Percentiles rank a stretch among this genome's conserved stretches.
phyloP scores from a whole-genome alignment of 2,113 vertebrate species.

The Burhinus oedicnemus region DNA sequence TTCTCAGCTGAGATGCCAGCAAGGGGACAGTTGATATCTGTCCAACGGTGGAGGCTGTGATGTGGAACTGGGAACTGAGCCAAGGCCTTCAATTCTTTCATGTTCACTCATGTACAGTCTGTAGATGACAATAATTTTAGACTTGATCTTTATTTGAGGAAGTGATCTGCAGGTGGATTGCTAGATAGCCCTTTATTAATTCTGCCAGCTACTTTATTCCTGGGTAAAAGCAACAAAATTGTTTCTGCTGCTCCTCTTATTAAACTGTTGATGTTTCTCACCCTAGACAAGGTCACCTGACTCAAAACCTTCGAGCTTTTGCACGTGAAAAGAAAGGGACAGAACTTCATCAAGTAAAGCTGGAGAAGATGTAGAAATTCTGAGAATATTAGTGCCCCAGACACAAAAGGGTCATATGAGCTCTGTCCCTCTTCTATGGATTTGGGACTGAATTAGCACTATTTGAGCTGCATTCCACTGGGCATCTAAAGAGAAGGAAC shows the following conservation, averaged over 20 bases:
- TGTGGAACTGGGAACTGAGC: not conserved
- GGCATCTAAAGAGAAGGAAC: not conserved
- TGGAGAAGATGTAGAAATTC: not conserved
- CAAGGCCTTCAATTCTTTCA: not conserved
- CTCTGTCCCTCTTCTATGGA: not conserved
- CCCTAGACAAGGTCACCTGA: not conserved
- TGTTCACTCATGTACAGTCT: not conserved
- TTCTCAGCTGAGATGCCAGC: not conserved
- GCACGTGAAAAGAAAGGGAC: not conserved
- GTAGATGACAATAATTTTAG: conserved; percentile 3
- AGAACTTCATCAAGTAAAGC: conserved; percentile 15
- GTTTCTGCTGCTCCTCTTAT: not conserved
- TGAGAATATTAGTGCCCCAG: not conserved
- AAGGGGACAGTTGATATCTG: not conserved
- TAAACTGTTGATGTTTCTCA: not conserved
- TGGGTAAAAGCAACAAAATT: not conserved
- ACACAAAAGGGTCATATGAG: not conserved
- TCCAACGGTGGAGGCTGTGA: not conserved
- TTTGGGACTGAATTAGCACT: not conserved
- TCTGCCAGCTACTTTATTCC: not conserved
- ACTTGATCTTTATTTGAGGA: conserved; percentile 13
- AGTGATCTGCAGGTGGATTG: not conserved
- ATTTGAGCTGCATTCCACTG: not conserved
- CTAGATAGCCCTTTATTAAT: not conserved
- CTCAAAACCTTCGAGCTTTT: not conserved